Conservation (phyloP, 2,113 vertebrate genomes). For the Pteropus alecto region DNA sequence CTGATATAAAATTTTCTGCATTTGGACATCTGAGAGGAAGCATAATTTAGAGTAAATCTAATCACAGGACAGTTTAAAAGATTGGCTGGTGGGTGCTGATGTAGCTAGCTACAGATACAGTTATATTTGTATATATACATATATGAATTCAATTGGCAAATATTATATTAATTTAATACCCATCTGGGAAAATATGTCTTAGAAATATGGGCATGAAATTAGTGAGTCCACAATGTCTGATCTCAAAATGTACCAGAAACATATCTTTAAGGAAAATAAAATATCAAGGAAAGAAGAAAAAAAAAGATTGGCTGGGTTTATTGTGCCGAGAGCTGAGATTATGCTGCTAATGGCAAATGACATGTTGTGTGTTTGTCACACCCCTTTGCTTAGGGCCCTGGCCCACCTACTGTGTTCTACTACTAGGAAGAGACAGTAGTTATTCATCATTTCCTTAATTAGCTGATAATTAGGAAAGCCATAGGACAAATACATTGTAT, state of each 20-base stretch:
- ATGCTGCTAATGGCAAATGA: not conserved
- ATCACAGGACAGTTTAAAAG: constrained; percentile 8
- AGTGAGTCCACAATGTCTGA: not conserved
- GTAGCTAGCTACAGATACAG: too few relatives aligned
- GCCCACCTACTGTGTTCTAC: constrained; percentile 43
- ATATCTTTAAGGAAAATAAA: not conserved
- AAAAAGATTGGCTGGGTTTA: constrained; percentile 13
- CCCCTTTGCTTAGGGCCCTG: constrained; percentile 23
- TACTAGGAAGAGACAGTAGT: not conserved
- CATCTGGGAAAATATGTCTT: not conserved
- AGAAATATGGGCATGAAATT: not conserved
- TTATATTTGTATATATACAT: too few relatives aligned
- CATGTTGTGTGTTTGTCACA: not conserved
- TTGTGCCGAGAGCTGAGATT: not conserved
- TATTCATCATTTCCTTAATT: constrained; percentile 66
- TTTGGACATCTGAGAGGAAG: constrained; percentile 17
- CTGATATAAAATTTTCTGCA: constrained; percentile 43
- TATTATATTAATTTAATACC: not conserved
- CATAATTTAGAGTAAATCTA: constrained; percentile 51
- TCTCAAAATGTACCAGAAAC: not conserved
- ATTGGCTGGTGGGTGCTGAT: too few relatives aligned
- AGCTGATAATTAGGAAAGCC: constrained; percentile 57
- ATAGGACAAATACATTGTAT: constrained; percentile 14
- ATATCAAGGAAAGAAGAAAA: not conserved
- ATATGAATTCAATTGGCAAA: not conserved